Conservation (phyloP, 2,113 vertebrate genomes). For the Lanius collurio region DNA sequence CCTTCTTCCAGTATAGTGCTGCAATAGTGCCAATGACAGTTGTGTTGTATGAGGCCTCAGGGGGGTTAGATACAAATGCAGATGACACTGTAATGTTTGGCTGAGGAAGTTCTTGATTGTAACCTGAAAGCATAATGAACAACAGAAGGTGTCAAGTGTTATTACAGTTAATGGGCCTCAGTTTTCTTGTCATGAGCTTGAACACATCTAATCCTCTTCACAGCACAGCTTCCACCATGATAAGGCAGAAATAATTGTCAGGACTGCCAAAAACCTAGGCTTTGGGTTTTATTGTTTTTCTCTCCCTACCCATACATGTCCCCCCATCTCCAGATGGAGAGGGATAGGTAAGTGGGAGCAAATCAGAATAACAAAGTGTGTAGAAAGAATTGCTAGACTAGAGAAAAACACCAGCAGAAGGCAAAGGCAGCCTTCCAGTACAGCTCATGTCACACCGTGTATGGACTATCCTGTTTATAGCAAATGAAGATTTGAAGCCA, state of each 20-base stretch:
- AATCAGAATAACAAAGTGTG: slow-evolving; percentile 1
- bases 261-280: background rate
- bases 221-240: background rate
- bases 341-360: slow-evolving; percentile 8
- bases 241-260: background rate
- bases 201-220: slow-evolving; percentile 5
- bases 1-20: background rate
- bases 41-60: background rate
- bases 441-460: background rate
- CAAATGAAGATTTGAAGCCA: slow-evolving; percentile 16
- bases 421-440: slow-evolving; percentile 53
- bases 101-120: slow-evolving; percentile 14
- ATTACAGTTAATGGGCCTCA: slow-evolving; percentile 41
- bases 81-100: background rate
- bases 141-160: slow-evolving; percentile 31
- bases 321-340: background rate
- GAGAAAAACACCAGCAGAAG: slow-evolving; percentile 60
- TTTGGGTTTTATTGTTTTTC: background rate
- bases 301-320: fast-evolving
- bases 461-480: background rate
- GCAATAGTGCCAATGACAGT: background rate
- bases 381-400: slow-evolving; percentile 26
- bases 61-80: background rate
- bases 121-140: slow-evolving; percentile 7
- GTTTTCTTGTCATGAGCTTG: slow-evolving; percentile 47